phyloP scores from a whole-genome alignment of 2,113 vertebrate species.

The Mus musculus region GRCm39 chr14:10923501-10924000 shows the following conservation, averaged over 20 bases:
- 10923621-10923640: no score
- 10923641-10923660: not conserved
- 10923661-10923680: no score
- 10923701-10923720: not conserved
- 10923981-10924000: not conserved
- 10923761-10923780: not conserved
- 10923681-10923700: no score
- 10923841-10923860: not conserved
- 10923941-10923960: not conserved
- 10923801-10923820: not conserved
- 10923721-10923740: not conserved
- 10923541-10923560: no score
- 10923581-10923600: no score
- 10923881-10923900: not conserved
- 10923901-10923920: not conserved
- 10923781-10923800: not conserved
- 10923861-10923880: not conserved
- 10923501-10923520: no score
- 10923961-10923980: not conserved
- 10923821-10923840: not conserved
- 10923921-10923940: not conserved
- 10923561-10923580: no score
- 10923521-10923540: no score
- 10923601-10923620: no score
- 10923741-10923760: not conserved